Conservation (phyloP, 2,888 invertebrate genomes). For the Hanleya hanleyi region DNA sequence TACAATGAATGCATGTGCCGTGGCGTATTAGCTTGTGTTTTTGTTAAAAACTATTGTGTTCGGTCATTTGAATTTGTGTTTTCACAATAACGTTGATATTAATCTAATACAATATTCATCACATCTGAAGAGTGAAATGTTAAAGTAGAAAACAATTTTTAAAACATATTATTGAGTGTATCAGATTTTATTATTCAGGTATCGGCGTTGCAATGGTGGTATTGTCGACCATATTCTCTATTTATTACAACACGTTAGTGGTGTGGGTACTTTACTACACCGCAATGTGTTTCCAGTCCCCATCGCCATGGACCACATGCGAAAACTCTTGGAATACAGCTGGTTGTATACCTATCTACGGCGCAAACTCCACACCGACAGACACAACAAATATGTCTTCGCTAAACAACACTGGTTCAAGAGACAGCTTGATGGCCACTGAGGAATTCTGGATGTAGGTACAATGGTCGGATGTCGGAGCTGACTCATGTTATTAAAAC, state of each 20-base stretch:
- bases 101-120: no score
- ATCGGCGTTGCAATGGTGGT: conserved; percentile 2
- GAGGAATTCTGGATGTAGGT: conserved; percentile 1
- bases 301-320: conserved; percentile 3
- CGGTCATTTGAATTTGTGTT: no score
- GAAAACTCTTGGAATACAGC: not conserved
- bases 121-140: no score
- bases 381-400: not conserved
- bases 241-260: not conserved
- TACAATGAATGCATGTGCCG: no score
- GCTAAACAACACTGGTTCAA: not conserved
- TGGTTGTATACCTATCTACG: not conserved
- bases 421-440: not conserved
- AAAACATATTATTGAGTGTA: no score
- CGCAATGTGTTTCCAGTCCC: not conserved
- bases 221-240: not conserved
- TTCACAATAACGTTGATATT: no score
- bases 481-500: no score
- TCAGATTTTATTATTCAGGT: no score
- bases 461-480: no score
- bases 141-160: no score
- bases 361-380: not conserved
- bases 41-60: no score
- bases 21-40: no score
- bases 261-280: not conserved